Evolutionary conservation across 2,797 vertebrate genomes (phyloP), one percentile per base, ranked within the genome.

Genomic region (Chaetophractus vellerosus): DNA sequence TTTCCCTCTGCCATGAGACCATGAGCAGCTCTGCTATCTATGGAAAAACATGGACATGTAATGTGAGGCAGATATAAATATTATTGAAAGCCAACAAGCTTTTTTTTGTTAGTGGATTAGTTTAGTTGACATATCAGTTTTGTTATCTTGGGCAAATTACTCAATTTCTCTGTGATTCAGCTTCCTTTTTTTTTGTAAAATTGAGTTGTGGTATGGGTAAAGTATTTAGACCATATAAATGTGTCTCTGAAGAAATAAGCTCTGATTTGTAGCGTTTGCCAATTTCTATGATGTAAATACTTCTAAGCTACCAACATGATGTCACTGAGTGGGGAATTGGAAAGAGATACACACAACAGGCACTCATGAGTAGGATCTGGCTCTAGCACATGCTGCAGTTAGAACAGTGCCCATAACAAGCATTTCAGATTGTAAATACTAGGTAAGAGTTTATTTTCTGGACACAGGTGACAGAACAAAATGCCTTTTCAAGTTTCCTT

Each of bases 401-500:
- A 59, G 50, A 93, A 64, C 11, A 63, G 36, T 57, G 14, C 9
- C 78, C 4, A 38, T 16, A 61, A 19, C 5, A 84, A 74, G 31
- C 26, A 79, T 7, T 18, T 38, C 19, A 64, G 52, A 52, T 52
- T 90, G 16, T 93, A 68, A 88, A 50, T 15, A 55, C 26, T 36
- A 26, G 14, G 45, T n/a, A 80, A 86, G 9, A 10, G 12, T 83
- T 71, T 59, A 24, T 93, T 94, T 75, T 82, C 68, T 83, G 18
- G 92, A 86, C 28, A 83, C 12, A 61, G 41, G 59, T 81, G 36
- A 75, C 21, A 72, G 0, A 68, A 75, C 23, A 61, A 91, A 95
- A 89, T 19, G 48, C 2, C 16, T 90, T 95, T 55, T 71, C 36
- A 95, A 52, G 59, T 88, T 85, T 88, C 48, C 52, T 93, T 59